Conservation (phyloP, 2,113 vertebrate genomes). For the Phaethornis superciliosus region DNA sequence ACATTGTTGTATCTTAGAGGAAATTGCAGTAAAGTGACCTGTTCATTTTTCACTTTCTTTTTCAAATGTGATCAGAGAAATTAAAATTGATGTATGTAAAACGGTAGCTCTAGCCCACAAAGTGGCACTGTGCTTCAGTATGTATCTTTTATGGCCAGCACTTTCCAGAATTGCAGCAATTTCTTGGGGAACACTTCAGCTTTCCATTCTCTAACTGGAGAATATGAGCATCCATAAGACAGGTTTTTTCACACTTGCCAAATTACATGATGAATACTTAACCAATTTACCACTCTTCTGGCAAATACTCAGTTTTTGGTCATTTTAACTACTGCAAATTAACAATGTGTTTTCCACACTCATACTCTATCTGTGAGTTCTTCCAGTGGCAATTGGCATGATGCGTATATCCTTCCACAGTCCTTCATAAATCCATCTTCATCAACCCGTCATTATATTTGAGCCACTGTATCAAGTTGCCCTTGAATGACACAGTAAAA, state of each 20-base stretch:
- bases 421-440: not conserved
- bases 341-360: not conserved
- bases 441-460: not conserved
- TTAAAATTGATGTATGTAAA: not conserved
- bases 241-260: not conserved
- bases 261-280: not conserved
- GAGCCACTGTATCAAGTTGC: slow-evolving; percentile 29
- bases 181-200: not conserved
- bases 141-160: not conserved
- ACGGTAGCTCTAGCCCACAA: not conserved
- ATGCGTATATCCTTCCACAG: not conserved
- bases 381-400: not conserved
- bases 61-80: not conserved
- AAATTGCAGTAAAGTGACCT: slow-evolving; percentile 2
- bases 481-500: slow-evolving; percentile 9
- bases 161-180: not conserved
- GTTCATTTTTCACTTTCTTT: slow-evolving; percentile 30
- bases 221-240: not conserved
- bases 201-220: not conserved
- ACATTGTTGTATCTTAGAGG: not conserved
- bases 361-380: not conserved
- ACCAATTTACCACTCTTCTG: not conserved
- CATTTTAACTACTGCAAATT: not conserved
- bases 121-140: not conserved
- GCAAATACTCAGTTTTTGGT: not conserved